Base-by-base conservation (phyloP, 2,797 vertebrate genomes). In the Mycteria americana region DNA sequence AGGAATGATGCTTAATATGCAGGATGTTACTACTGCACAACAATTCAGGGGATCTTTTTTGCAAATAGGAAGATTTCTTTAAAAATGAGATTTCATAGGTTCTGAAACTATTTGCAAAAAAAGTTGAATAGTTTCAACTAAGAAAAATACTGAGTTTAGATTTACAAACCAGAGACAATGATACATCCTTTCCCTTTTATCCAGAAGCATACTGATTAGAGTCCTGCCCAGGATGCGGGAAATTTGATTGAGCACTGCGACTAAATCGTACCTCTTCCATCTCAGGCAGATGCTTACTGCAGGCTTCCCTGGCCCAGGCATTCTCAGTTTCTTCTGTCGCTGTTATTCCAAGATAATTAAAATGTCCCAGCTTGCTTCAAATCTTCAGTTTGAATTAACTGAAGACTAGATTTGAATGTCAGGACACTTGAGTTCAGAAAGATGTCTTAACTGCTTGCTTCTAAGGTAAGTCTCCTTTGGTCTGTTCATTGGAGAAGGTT, bases 241-340 rank as follows among this genome's bases (percentile, higher is more conserved):
- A 88, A 43, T 13, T 19, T 3, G 1, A 7, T 57, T 54, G 54
- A 85, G 50, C 51, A 17, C 2, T 7, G 54, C 43, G 48, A 11
- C 59, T 39, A 82, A 94, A 45, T 72, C 21, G 16, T 13, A 41
- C 23, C 16, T 53, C 28, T 45, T n/a, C 7, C 37, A 39, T 37
- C 39, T 69, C 0, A 0, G 30, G 19, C 48, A 59, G 8, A 10
- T 60, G 62, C n/a, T 88, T 78, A n/a, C 45, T 75, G 14, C n/a
- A 37, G 56, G 19, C 28, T 41, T 84, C 80, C 21, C 65, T 76
- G 81, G 50, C 69, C 37, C 19, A 24, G 41, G 37, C 23, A 62
- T 25, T 57, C 41, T 25, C 33, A 23, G 12, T 41, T 79, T 62
- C 25, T 88, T 77, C 43, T 78, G 24, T 78, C 81, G 53, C 62